Base-by-base conservation (phyloP, 1,140 invertebrate species). In the Panagrolaimus sp. region DNA sequence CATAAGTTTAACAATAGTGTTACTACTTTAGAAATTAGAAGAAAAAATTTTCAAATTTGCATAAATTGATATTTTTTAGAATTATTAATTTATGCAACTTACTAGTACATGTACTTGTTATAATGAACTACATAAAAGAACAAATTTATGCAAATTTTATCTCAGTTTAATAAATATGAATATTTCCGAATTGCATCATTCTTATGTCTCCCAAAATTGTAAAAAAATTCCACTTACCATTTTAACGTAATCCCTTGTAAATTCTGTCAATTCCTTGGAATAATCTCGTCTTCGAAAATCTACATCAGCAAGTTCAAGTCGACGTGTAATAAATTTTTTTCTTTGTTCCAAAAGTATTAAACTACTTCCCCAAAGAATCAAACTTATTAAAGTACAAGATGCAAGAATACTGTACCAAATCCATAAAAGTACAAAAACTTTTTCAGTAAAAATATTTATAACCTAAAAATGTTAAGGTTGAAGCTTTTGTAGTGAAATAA, bases 351-450 rank as follows among this genome's bases (percentile, higher is more conserved):
- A 82, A 1, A 77, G 75, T 12, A 80, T 58, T 7, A 77, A 79
- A 12, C 65, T 67, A 52, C 80, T 63, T 5, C 72, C 70, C 79
- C 79, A 81, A 5, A 72, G 76, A n/a, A 76, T 45, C 21, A 81
- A 71, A 26, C 69, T 74, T 43, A 84, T 81, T 55, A 84, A 76
- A 12, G 86, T 84, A n/a, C 85, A 75, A 8, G 84, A 69, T 58
- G 84, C 80, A 12, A 87, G 79, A 63, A 87, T 83, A 4, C 85
- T 82, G 45, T 86, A 84, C 86, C 86, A 87, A 69, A 87, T 84
- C 86, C 86, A 87, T 14, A 87, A 73, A 46, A 87, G 48, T 32
- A 84, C 74, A 70, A 84, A 85, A 21, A 81, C 78, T 69, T 85
- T 85, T 71, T 85, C 84, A 12, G 78, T 84, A 63, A 84, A 85